Percentiles rank a stretch among this genome's conserved stretches.
These are phyloP conservation scores for Ciona savignyi DNA, from an alignment of 23 tunicate species.

Conservation along the genomic window DNA sequence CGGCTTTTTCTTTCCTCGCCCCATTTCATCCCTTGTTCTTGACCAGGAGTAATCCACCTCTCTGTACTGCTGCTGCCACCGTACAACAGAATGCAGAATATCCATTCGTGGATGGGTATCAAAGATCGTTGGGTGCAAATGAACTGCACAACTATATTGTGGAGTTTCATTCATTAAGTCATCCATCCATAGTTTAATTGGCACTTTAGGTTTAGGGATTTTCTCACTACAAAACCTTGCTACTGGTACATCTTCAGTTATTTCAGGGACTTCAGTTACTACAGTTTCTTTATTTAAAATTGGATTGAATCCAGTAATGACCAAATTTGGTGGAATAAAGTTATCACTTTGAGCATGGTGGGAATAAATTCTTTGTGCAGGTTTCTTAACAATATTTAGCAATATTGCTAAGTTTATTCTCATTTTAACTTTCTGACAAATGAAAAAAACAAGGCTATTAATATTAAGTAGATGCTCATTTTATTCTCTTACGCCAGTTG, in stretches of 20 bases:
- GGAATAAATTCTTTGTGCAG: no score
- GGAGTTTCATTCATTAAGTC: constrained; percentile 3
- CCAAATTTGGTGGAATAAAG: not conserved
- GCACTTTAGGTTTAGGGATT: not conserved
- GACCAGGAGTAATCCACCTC: constrained; percentile 81
- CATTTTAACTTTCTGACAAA: no score
- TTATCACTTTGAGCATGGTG: not conserved
- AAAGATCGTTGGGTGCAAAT: constrained; percentile 61
- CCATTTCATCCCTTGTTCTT: constrained; percentile 71
- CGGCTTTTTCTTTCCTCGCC: constrained; percentile 72
- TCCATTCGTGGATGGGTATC: constrained; percentile 79
- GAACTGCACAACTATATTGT: constrained; percentile 12
- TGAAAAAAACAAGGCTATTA: no score
- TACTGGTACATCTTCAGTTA: not conserved
- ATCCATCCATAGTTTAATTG: constrained; percentile 48
- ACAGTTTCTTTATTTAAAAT: not conserved
- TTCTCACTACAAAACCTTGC: not conserved
- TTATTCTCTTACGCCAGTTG: no score
- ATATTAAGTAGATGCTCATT: no score
- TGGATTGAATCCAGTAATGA: not conserved
- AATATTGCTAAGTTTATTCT: no score
- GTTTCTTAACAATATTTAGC: no score
- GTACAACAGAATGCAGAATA: constrained; percentile 49
- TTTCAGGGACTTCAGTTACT: not conserved
- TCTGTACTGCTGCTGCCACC: constrained; percentile 70